A percentile compares a stretch with the other conserved stretches of the same genome.
These are phyloP conservation scores for Coryphaenoides rupestris DNA, from an alignment of 2,113 vertebrate genomes.

Conservation along the genomic window DNA sequence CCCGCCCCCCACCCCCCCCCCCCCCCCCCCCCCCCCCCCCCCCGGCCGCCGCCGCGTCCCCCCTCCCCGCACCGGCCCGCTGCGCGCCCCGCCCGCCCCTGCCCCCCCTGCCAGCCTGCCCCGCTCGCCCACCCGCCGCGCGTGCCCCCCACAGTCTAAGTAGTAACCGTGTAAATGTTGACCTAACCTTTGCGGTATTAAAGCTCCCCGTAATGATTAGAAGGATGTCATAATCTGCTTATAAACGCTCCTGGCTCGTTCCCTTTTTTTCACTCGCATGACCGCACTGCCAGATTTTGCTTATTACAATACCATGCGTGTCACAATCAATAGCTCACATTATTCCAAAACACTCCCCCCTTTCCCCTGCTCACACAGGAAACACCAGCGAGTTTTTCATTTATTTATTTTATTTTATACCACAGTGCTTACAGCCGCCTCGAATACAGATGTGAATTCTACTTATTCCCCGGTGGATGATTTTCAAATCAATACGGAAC, in stretches of 20 bases:
- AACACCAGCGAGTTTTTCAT: background rate
- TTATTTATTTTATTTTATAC: no score
- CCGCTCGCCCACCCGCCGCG: no score
- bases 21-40: no score
- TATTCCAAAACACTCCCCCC: slow-evolving; percentile 28
- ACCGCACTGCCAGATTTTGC: slow-evolving; percentile 43
- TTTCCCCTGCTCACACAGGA: background rate
- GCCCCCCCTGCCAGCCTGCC: no score
- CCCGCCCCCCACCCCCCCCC: no score
- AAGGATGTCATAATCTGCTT: slow-evolving; percentile 41
- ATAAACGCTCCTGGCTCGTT: slow-evolving; percentile 36
- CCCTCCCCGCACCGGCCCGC: no score
- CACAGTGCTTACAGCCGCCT: background rate
- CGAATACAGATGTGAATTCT: slow-evolving; percentile 43
- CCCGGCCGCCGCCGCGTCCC: no score
- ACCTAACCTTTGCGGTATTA: slow-evolving; percentile 25
- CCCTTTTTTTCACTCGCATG: slow-evolving; percentile 14
- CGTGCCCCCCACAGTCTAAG: background rate
- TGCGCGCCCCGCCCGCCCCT: no score
- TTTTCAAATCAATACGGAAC: slow-evolving; percentile 44
- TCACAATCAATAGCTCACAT: slow-evolving; percentile 54
- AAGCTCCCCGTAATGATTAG: slow-evolving; percentile 28
- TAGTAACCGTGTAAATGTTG: slow-evolving; percentile 5
- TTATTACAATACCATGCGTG: slow-evolving; percentile 52
- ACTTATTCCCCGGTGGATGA: slow-evolving; percentile 41